Evolutionary conservation across 2,888 invertebrate species (phyloP), one percentile per base, ranked within the genome.

Genomic region (Tipula confusa): DNA sequence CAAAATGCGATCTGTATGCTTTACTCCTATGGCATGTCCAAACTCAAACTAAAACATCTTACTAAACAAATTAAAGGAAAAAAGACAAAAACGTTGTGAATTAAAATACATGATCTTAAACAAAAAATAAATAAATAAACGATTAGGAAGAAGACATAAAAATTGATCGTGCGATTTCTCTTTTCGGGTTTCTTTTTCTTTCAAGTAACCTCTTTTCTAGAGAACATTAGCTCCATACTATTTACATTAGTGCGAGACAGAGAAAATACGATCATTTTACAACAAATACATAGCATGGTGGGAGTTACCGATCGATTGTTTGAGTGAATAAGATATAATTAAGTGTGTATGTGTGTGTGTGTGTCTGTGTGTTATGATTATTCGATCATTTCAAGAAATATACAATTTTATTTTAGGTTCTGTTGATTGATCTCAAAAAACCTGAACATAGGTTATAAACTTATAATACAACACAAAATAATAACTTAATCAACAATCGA

Each of bases 1-100:
- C 18, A 64, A 64, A 64, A 64, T 64, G 24, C 64, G 64, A 24
- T 24, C 64, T 64, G 64, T 24, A 24, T 64, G 18, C 64, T 64
- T 64, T 24, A 64, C 64, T 64, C 64, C n/a, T 64, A 18, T 80
- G 80, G 80, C n/a, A 80, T 80, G 80, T 80, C 80, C 80, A 31
- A 29, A 80, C 80, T 80, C 29, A 80, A 80, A 80, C 80, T 80
- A 80, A 80, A 80, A 80, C 80, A 64, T 64, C 64, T 64, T 64
- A 64, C 64, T 64, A 64, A 64, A 64, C 64, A 64, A 64, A 64
- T 64, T 64, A 64, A 64, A 64, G 64, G n/a, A 43, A 43, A 43
- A 43, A 43, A 36, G 36, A 43, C 43, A 43, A 43, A 43, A 43
- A 15, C 43, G 43, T 43, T 43, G 43, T 43, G 43, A 64, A 64